Percentiles rank a stretch among this genome's conserved stretches.
These are phyloP conservation scores for Aethina tumida DNA, from an alignment of 1,140 invertebrate species.

Conservation along the genomic window DNA sequence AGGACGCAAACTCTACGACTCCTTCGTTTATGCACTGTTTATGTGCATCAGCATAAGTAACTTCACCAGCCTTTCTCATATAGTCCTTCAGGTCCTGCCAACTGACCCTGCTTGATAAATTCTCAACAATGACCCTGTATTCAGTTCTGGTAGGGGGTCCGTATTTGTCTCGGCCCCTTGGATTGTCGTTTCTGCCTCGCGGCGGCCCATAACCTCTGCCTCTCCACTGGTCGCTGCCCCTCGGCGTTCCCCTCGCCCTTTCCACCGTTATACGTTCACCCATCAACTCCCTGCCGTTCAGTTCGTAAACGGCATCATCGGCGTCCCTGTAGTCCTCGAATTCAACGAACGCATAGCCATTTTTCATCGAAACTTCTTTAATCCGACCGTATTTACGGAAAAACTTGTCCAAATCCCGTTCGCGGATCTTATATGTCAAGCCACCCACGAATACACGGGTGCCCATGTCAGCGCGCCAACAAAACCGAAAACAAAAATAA, in stretches of 20 bases:
- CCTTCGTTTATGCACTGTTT: conserved; percentile 74
- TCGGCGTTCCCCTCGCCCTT: conserved; percentile 67
- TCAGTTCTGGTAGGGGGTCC: conserved; percentile 95
- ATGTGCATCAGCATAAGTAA: conserved; percentile 92
- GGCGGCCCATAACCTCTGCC: conserved; percentile 20
- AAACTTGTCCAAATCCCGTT: conserved; percentile 95
- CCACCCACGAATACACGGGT: conserved; percentile 94
- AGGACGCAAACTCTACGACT: conserved; percentile 83
- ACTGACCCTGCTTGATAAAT: conserved; percentile 93
- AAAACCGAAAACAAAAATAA: too few species aligned
- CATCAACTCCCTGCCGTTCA: conserved; percentile 92
- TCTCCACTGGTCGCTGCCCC: conserved; percentile 40
- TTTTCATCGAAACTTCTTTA: conserved; percentile 94
- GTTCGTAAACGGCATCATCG: conserved; percentile 95
- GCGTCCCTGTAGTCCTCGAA: conserved; percentile 98
- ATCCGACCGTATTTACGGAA: conserved; percentile 96
- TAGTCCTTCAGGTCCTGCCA: conserved; percentile 92
- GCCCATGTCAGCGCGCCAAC: too few species aligned
- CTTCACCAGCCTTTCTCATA: conserved; percentile 96
- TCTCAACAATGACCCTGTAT: conserved; percentile 93
- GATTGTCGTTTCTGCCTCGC: conserved; percentile 26
- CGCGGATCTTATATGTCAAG: conserved; percentile 84
- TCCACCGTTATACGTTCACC: conserved; percentile 87
- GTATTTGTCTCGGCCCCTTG: conserved; percentile 50
- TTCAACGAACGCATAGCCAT: conserved; percentile 93